Conservation (phyloP, 2,113 vertebrate species). For the Mastomys coucha region DNA sequence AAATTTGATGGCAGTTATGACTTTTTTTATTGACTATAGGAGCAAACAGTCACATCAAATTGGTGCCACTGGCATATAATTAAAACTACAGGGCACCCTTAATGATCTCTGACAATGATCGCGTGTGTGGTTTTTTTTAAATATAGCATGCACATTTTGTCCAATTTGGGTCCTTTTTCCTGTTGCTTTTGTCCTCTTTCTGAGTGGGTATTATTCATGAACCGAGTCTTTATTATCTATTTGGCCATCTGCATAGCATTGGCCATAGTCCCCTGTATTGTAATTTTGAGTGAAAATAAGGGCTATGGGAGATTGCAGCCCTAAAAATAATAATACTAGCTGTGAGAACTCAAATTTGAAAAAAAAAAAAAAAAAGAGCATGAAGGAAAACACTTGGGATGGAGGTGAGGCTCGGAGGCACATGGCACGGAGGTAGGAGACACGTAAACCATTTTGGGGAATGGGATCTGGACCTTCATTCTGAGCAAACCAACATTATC, state of each 20-base stretch:
- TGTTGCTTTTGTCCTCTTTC: slow-evolving; percentile 87
- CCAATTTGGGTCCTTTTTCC: slow-evolving; percentile 85
- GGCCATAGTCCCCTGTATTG: slow-evolving; percentile 82
- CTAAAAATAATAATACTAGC: slow-evolving; percentile 70
- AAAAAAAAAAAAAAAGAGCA: slow-evolving; percentile 22
- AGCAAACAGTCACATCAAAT: slow-evolving; percentile 89
- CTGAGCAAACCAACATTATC: background rate
- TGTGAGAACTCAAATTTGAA: slow-evolving; percentile 53
- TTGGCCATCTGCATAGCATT: slow-evolving; percentile 84
- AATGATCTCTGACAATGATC: slow-evolving; percentile 85
- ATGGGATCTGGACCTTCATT: background rate
- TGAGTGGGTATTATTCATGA: slow-evolving; percentile 88
- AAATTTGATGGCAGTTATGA: slow-evolving; percentile 91
- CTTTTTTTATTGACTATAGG: slow-evolving; percentile 91
- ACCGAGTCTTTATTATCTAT: slow-evolving; percentile 84
- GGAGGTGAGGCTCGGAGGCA: slow-evolving; percentile 36
- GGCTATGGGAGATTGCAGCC: slow-evolving; percentile 73
- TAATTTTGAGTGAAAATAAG: slow-evolving; percentile 84
- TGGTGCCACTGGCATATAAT: slow-evolving; percentile 88
- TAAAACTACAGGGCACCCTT: slow-evolving; percentile 88
- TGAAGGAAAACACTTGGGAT: slow-evolving; percentile 1
- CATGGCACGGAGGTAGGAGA: background rate
- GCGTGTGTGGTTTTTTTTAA: slow-evolving; percentile 87
- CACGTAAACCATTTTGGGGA: background rate
- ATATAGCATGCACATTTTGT: slow-evolving; percentile 87